Conservation (phyloP, 2,113 vertebrate genomes). For the Pygoscelis antarcticus region DNA sequence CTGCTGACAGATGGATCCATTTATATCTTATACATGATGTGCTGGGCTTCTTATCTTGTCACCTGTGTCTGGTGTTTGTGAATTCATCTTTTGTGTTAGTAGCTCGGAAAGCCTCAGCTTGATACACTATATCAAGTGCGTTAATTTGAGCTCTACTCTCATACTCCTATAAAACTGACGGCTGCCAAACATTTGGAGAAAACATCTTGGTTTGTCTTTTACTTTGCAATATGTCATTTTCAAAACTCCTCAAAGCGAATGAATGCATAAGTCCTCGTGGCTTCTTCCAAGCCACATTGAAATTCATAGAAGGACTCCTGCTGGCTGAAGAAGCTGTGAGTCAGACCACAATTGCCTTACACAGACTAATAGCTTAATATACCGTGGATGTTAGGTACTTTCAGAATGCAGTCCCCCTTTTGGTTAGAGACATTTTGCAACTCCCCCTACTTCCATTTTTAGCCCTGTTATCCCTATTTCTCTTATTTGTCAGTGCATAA, state of each 20-base stretch:
- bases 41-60: conserved; percentile 28
- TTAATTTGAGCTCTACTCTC: background rate
- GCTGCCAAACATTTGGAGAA: background rate
- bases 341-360: background rate
- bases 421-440: background rate
- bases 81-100: background rate
- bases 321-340: background rate
- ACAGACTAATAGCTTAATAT: background rate
- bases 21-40: background rate
- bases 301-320: background rate
- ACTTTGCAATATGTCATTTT: background rate
- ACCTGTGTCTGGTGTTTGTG: background rate
- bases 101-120: background rate
- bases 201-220: background rate
- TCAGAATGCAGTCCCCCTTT: background rate
- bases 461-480: background rate
- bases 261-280: rapidly evolving
- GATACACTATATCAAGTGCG: background rate
- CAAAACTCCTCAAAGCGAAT: background rate
- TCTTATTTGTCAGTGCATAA: background rate
- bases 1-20: conserved; percentile 39
- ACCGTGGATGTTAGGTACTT: background rate
- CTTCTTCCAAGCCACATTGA: background rate
- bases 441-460: background rate
- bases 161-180: background rate